Evolutionary conservation across 1,140 invertebrate genomes (phyloP).

Genomic region (Hylaeus volcanicus): DNA sequence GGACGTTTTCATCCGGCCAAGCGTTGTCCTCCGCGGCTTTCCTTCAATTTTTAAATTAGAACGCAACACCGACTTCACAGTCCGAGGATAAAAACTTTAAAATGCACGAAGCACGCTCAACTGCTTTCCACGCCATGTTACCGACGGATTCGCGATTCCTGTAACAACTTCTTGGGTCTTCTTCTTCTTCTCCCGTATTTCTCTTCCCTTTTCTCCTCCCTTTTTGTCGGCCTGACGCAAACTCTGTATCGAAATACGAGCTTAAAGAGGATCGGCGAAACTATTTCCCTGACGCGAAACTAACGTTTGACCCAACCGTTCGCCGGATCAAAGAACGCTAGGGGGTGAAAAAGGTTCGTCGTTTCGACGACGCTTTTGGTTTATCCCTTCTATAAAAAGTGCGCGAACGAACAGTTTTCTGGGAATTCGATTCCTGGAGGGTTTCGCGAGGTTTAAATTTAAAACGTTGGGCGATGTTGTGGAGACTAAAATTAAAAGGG

Average conservation of each 20-base stretch:
- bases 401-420: too few species aligned
- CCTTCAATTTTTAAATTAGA: background rate
- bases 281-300: background rate
- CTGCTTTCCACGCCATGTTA: constrained; percentile 13
- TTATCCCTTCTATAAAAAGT: too few species aligned
- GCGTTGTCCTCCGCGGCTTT: background rate
- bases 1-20: background rate
- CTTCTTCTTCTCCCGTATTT: background rate
- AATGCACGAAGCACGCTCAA: constrained; percentile 14
- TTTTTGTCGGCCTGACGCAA: background rate
- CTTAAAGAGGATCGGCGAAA: constrained; percentile 27
- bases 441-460: too few species aligned
- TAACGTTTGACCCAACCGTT: background rate
- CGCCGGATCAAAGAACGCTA: background rate
- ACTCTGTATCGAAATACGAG: constrained; percentile 5
- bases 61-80: constrained; percentile 16
- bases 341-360: too few species aligned
- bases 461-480: too few species aligned
- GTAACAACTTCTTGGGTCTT: background rate
- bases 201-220: background rate
- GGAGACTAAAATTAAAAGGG: too few species aligned
- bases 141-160: constrained; percentile 30
- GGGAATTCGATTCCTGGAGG: too few species aligned
- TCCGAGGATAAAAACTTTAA: constrained; percentile 15
- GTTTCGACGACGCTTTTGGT: too few species aligned